Percentiles rank a stretch among this genome's conserved stretches.
Conservation (phyloP, 2,888 invertebrate species). For the Xylota segnis region DNA sequence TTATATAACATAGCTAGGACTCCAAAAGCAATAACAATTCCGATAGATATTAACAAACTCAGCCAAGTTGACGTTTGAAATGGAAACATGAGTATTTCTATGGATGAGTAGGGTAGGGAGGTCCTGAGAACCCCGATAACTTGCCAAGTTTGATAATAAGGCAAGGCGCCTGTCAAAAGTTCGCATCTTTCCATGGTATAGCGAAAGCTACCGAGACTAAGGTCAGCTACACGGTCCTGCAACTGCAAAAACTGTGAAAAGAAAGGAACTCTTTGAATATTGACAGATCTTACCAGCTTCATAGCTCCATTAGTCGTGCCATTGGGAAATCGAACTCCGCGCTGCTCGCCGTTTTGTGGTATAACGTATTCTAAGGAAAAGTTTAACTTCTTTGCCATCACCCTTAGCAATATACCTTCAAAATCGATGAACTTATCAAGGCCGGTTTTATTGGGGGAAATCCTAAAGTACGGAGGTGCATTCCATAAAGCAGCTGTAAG, state of each 20-base stretch:
- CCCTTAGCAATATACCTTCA: constrained; percentile 78
- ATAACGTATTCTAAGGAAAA: constrained; percentile 75
- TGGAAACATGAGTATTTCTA: constrained; percentile 78
- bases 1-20: constrained; percentile 12
- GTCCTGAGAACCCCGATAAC: constrained; percentile 69
- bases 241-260: constrained; percentile 66
- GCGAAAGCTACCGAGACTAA: constrained; percentile 79
- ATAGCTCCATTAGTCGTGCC: constrained; percentile 78
- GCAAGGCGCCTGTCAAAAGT: constrained; percentile 75
- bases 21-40: constrained; percentile 26
- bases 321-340: constrained; percentile 76
- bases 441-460: constrained; percentile 41
- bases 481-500: constrained; percentile 76
- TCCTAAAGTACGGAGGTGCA: constrained; percentile 77
- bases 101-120: constrained; percentile 71
- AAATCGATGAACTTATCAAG: constrained; percentile 74
- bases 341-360: constrained; percentile 74
- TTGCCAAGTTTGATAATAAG: constrained; percentile 78
- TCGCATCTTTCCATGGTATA: constrained; percentile 76
- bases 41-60: constrained; percentile 70
- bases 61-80: constrained; percentile 78
- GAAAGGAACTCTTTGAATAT: not conserved
- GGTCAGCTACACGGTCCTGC: constrained; percentile 69
- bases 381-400: constrained; percentile 77
- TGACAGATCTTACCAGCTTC: constrained; percentile 70